phyloP scores from a whole-genome alignment of 2,113 vertebrate genomes.

The Trinectes maculatus region DNA sequence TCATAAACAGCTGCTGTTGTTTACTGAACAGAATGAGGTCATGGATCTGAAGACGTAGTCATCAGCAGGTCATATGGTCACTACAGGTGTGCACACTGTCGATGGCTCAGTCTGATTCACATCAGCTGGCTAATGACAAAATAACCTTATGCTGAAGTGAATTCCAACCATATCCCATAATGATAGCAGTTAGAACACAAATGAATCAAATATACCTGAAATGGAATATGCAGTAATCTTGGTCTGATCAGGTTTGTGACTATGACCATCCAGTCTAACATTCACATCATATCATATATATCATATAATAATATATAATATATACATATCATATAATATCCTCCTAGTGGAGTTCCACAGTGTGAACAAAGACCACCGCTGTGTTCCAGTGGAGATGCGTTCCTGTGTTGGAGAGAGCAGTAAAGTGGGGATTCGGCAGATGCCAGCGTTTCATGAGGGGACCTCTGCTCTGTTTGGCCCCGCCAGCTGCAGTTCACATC shows the following conservation, averaged over 20 bases:
- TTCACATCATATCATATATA: too few relatives aligned
- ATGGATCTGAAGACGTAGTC: too few relatives aligned
- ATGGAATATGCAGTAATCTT: too few relatives aligned
- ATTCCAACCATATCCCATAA: neutral
- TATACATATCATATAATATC: neutral
- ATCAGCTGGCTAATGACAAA: conserved; percentile 1
- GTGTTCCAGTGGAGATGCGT: neutral
- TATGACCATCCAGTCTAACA: neutral
- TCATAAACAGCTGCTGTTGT: conserved; percentile 46
- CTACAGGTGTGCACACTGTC: too few relatives aligned
- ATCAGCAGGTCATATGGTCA: too few relatives aligned
- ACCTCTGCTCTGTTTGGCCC: conserved; percentile 51
- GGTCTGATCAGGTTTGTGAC: neutral
- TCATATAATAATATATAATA: too few relatives aligned
- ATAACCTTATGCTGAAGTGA: neutral
- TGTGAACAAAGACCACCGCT: conserved; percentile 2
- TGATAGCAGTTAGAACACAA: too few relatives aligned
- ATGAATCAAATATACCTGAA: too few relatives aligned
- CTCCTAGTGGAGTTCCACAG: neutral
- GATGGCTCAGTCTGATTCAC: neutral
- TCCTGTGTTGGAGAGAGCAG: neutral
- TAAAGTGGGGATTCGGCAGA: conserved; percentile 21
- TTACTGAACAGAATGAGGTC: neutral
- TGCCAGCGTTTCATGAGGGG: conserved; percentile 33
- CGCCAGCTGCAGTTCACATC: conserved; percentile 77